Percentiles rank a stretch among this genome's conserved stretches.
Evolutionary conservation across 2,888 invertebrate genomes (phyloP).

Genomic region (Argyresthia albistria): DNA sequence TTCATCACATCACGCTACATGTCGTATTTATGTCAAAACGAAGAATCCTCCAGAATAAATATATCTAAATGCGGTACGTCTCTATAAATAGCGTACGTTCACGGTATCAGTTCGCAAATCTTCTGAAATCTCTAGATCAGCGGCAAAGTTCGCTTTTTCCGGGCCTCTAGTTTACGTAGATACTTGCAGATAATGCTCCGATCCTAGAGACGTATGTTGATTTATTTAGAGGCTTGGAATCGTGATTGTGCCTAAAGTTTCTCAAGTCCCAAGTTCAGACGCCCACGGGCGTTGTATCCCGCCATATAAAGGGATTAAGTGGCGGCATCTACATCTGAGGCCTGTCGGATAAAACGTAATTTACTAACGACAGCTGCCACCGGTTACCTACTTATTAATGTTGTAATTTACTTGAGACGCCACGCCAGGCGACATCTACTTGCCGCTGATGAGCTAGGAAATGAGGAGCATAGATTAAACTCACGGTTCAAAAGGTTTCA

Average conservation of each 20-base stretch:
- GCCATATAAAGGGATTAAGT: conserved; percentile 42
- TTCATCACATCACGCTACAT: no score
- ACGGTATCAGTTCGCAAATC: no score
- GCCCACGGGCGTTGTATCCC: conserved; percentile 14
- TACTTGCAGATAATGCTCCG: conserved; percentile 8
- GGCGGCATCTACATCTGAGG: conserved; percentile 44
- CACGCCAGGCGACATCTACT: not conserved
- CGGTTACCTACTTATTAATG: conserved; percentile 40
- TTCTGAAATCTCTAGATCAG: no score
- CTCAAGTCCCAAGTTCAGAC: conserved; percentile 31
- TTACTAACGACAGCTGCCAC: conserved; percentile 53
- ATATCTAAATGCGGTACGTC: no score
- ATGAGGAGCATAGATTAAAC: no score
- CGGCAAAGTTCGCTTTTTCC: no score
- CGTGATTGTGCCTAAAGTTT: conserved; percentile 5
- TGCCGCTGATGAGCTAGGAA: not conserved
- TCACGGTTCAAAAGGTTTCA: no score
- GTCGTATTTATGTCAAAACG: no score
- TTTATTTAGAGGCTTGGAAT: conserved; percentile 2
- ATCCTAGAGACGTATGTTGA: not conserved
- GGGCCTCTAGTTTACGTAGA: not conserved
- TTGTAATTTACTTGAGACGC: conserved; percentile 9
- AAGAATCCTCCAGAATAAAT: no score
- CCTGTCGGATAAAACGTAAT: conserved; percentile 55
- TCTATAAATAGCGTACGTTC: no score